Evolutionary conservation across 2,888 invertebrate species (phyloP), one percentile per base, ranked within the genome.

Genomic region (Strigamia maritima): DNA sequence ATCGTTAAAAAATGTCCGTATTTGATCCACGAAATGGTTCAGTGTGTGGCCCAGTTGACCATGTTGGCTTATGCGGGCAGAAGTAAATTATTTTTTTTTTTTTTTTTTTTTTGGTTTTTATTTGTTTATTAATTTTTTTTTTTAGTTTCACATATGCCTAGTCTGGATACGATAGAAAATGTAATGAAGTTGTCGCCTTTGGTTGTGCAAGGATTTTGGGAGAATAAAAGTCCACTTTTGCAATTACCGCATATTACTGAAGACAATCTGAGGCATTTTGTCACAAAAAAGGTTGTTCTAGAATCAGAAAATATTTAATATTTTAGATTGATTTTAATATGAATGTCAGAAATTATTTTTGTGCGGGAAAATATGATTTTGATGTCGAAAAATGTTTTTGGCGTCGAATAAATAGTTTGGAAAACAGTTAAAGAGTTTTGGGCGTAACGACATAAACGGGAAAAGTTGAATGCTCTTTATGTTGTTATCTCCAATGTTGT

Each of bases 151-250:
- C 90, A 92, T 81, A 87, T 95, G 81, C 95, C 96, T 14, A 91
- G 91, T 54, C 92, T 99, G 83, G 96, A 97, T 85, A 97, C 98
- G 2, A 93, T 98, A 83, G 98, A 99, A 87, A 96, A 97, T 87
- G 94, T 95, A 84, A 98, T 99, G 97, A 97, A 96, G 86, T 87
- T 98, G 79, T 94, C 94, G 80, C 97, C 98, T 44, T 97, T 98
- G 95, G 91, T 98, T 80, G 95, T 98, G 2, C 99, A 99, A 89
- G 98, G 92, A 0, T 88, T 98, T 80, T 98, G 98, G 95, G 97
- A 97, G 84, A 93, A 91, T 85, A 95, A 96, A 86, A 96, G 94
- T 81, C 95, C 98, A 0, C 88, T 99, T 31, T 89, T 98, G 16
- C 99, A 99, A 87, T 88, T 98, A 81, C 98, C 98, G 1, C 94